Evolutionary conservation across 2,797 vertebrate genomes (phyloP).

Genomic region (Vespertilio murinus): DNA sequence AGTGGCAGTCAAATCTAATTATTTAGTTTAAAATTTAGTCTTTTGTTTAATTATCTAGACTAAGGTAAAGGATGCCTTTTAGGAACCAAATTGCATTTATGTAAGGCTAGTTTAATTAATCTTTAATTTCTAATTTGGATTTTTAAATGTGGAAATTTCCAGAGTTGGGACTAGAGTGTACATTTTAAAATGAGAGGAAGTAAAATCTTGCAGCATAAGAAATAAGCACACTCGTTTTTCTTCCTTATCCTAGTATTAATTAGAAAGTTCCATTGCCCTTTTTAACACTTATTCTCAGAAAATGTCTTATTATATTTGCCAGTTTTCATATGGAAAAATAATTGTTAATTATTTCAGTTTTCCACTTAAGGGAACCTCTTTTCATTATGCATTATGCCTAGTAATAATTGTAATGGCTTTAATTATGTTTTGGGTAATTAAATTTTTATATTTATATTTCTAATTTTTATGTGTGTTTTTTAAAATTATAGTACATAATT

Average conservation of each 20-base stretch:
- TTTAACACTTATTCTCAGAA: not conserved
- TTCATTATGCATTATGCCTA: conserved; percentile 1
- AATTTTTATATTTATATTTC: not conserved
- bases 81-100: conserved; percentile 14
- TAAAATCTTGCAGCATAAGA: not conserved
- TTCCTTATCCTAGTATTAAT: not conserved
- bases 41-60: conserved; percentile 13
- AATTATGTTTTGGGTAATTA: conserved; percentile 5
- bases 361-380: not conserved
- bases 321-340: not conserved
- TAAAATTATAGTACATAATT: not conserved
- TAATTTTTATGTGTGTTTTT: conserved; percentile 5
- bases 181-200: conserved; percentile 1
- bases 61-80: not conserved
- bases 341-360: not conserved
- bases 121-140: conserved; percentile 6
- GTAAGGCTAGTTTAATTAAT: not conserved
- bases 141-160: conserved; percentile 17
- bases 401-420: not conserved
- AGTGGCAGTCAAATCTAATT: not conserved
- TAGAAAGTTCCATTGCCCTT: not conserved
- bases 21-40: conserved; percentile 4
- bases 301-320: not conserved
- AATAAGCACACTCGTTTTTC: not conserved
- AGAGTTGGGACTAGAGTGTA: not conserved